Evolutionary conservation across 2,888 invertebrate species (phyloP).

Genomic region (Lasioglossum zephyrum): DNA sequence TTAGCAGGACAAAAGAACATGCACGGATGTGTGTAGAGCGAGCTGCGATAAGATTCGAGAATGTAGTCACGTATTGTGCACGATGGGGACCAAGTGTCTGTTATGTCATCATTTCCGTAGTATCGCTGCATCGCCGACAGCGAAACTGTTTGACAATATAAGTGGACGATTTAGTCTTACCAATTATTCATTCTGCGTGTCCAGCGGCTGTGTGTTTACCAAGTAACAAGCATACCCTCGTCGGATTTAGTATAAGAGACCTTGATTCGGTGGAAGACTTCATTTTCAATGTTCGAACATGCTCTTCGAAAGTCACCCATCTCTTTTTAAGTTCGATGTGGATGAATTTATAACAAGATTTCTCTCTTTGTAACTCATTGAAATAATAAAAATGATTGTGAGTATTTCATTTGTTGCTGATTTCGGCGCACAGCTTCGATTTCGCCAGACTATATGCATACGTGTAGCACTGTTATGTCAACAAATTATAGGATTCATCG

Average conservation of each 20-base stretch:
- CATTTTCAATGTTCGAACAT: no score
- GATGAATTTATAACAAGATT: not conserved
- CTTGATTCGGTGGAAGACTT: not conserved
- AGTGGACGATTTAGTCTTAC: not conserved
- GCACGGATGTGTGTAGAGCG: not conserved
- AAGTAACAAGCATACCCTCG: not conserved
- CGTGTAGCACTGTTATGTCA: no score
- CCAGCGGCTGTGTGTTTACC: not conserved
- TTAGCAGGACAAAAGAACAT: slow-evolving; percentile 32
- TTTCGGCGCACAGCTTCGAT: no score
- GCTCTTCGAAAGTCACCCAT: not conserved
- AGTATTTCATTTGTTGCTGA: no score
- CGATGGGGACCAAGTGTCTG: not conserved
- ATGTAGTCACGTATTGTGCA: slow-evolving; percentile 1
- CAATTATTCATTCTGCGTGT: not conserved
- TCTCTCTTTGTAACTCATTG: no score
- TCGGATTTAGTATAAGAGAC: not conserved
- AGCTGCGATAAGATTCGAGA: slow-evolving; percentile 14
- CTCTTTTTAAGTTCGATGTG: not conserved
- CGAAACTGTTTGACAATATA: not conserved
- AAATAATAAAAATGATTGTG: no score
- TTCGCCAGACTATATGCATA: not conserved
- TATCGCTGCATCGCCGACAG: not conserved
- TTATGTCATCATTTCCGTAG: not conserved
- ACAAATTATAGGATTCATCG: not conserved